Evolutionary conservation across 2,113 vertebrate species (phyloP), one percentile per base, ranked within the genome.

Genomic region (Nestor notabilis): DNA sequence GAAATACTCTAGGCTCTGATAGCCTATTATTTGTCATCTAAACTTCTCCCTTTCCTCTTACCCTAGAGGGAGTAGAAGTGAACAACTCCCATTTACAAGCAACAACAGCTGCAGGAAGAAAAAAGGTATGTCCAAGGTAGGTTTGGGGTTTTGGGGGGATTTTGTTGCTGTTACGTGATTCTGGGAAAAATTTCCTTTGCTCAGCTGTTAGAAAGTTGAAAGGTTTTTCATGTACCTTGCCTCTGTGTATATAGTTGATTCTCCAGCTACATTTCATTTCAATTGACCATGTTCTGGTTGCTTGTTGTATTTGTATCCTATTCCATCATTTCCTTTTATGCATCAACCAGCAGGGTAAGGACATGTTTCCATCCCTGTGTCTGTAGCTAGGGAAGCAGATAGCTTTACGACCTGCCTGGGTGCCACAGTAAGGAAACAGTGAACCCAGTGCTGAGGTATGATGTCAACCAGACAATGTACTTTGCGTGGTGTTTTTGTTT

Each of bases 251-350:
- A 16, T 1, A 20, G 53, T 10, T 65, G 37, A 35, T 25, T 90
- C 21, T 43, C 2, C 3, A 47, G 46, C 3, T 27, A 25, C 0
- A 0, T 37, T 37, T 70, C 47, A 10, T 11, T 50, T 49, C 10
- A 83, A 6, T 6, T 69, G 53, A 24, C 10, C 4, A 2, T 2
- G 11, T 43, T 76, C 41, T 75, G 18, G 33, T 79, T 53, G 13
- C 31, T 27, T 9, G 15, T 79, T 63, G 12, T 17, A 52, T 28
- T 17, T 3, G 0, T 39, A 6, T 78, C 23, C 13, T 0, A 5
- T 63, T 69, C 39, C 11, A 49, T 37, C 5, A 2, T 56, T 65
- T 8, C 8, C 13, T 83, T 55, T 44, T n/a, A 29, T 41, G 0
- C 18, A n/a, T 23, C 12, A 20, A 1, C 5, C 11, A 44, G 33